Evolutionary conservation across 2,888 invertebrate genomes (phyloP).

Genomic region (Steromphala cineraria): DNA sequence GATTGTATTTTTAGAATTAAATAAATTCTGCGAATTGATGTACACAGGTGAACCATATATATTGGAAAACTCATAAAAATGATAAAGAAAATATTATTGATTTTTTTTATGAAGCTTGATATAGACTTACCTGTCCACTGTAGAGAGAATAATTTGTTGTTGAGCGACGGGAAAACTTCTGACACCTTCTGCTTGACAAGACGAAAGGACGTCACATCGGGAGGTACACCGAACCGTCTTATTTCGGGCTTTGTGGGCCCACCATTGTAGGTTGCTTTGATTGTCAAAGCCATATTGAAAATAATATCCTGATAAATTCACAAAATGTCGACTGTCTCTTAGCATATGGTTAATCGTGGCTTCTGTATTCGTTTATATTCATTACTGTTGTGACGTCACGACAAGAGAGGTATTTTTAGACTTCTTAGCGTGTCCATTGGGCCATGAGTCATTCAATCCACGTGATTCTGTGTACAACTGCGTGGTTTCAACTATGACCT

Average conservation of each 20-base stretch:
- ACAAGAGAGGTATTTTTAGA: not conserved
- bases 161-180: conserved; percentile 79
- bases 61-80: no score
- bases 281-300: conserved; percentile 46
- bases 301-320: no score
- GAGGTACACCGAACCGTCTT: conserved; percentile 81
- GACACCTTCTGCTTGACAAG: conserved; percentile 80
- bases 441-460: conserved; percentile 1
- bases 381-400: not conserved
- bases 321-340: no score
- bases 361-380: no score
- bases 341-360: not conserved
- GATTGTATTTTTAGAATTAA: no score
- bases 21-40: no score
- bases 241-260: conserved; percentile 73
- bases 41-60: no score
- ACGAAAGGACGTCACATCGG: conserved; percentile 78
- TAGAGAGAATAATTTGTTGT: conserved; percentile 77
- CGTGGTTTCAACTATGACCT: conserved; percentile 6
- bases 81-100: no score
- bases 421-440: not conserved
- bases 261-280: conserved; percentile 50
- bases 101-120: no score
- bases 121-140: conserved; percentile 81
- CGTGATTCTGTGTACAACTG: not conserved